Base-by-base conservation (phyloP, 2,797 vertebrate species). In the Anisognathus igniventris region DNA sequence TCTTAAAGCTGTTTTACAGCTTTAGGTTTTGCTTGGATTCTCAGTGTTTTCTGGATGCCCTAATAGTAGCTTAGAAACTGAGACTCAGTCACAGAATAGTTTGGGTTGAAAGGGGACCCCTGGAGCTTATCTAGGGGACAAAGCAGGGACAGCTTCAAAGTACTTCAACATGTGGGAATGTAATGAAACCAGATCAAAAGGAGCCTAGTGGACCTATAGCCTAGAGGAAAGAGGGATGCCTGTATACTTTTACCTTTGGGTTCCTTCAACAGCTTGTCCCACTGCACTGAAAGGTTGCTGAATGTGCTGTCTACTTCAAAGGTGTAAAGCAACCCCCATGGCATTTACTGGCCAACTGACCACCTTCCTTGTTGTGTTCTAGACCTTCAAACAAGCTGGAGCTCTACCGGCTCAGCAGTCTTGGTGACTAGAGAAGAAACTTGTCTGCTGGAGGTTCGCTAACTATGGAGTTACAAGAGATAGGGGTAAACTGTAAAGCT, bases 161-260 rank as follows among this genome's bases (percentile, higher is more conserved):
- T 53, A 37, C 15, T 47, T 18, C 25, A 67, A 1, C 0, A 0
- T 11, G 1, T 62, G 5, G 76, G 40, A 65, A 51, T 40, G 7
- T 44, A 57, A 51, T 68, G 35, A 66, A 89, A 37, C 8, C 6
- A 39, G 22, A 75, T 65, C 20, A 54, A 68, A 78, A 53, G 14
- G 30, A 77, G 19, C 39, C 8, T 45, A 12, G 11, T 50, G n/a
- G 39, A 68, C 30, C 10, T 45, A 4, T 24, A 35, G 18, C 7
- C 31, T 60, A 7, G 17, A 31, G 50, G 22, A 73, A 42, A 62
- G 47, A 14, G 24, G 20, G 18, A 35, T 76, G 28, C n/a, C 23
- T 75, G 2, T 51, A 14, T 45, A 20, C 14, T 78, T 78, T 78
- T 68, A 17, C 25, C 16, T 88, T 71, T 84, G 37, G 11, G 12